phyloP scores from a whole-genome alignment of 1,140 invertebrate species.

The Rhopalosiphum padi region DNA sequence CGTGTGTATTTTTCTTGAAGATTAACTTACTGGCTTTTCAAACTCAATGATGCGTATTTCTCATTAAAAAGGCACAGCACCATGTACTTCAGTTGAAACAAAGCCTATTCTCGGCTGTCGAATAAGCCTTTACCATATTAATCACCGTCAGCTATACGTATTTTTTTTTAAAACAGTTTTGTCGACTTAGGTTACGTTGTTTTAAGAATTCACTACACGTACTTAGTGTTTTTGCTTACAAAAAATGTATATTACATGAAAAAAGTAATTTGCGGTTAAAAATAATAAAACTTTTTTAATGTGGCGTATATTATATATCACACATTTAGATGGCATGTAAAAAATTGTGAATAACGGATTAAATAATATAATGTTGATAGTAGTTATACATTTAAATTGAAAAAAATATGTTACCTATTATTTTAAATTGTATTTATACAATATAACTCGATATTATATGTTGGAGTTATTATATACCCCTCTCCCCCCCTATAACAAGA shows the following conservation, averaged over 20 bases:
- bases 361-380: neutral
- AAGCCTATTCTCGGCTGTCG: neutral
- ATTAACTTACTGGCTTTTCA: neutral
- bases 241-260: neutral
- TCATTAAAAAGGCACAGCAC: neutral
- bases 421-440: too few species aligned
- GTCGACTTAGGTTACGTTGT: neutral
- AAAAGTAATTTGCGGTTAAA: conserved; percentile 24
- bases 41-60: conserved; percentile 3
- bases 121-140: conserved; percentile 4
- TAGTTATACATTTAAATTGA: neutral
- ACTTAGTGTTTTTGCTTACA: neutral
- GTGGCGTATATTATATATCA: too few species aligned
- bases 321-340: neutral
- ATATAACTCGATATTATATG: too few species aligned
- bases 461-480: too few species aligned
- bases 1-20: neutral
- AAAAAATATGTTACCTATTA: neutral
- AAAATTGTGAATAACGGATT: neutral
- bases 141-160: neutral
- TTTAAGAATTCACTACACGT: conserved; percentile 26
- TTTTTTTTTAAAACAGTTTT: neutral
- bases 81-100: neutral
- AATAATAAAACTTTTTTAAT: neutral
- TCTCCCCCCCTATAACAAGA: too few species aligned